phyloP scores from a whole-genome alignment of 92 coral and sea anemone species.

The Heteractis magnifica region DNA sequence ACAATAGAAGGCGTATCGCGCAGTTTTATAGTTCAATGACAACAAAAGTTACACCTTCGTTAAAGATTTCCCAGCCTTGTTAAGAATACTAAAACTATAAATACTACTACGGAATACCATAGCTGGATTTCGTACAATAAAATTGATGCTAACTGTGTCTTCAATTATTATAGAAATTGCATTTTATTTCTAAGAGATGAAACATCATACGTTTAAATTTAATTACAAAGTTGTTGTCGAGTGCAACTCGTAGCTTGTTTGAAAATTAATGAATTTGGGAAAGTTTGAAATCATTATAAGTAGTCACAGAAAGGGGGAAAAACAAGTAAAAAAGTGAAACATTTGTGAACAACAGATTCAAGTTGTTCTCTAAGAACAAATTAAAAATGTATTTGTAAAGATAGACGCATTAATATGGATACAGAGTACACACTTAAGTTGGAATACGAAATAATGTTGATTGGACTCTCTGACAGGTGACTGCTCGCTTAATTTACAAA shows the following conservation, averaged over 20 bases:
- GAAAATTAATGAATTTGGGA: too few species aligned
- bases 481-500: slow-evolving; percentile 61
- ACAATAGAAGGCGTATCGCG: neutral
- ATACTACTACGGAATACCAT: too few species aligned
- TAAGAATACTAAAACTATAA: too few species aligned
- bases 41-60: neutral
- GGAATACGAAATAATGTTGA: slow-evolving; percentile 57
- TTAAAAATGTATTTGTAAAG: neutral
- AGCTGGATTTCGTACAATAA: too few species aligned
- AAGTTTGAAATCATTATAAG: too few species aligned
- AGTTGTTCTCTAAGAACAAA: slow-evolving; percentile 8
- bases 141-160: too few species aligned
- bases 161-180: too few species aligned
- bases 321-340: neutral
- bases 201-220: too few species aligned
- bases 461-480: slow-evolving; percentile 63
- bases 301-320: neutral
- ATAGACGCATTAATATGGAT: neutral
- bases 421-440: neutral
- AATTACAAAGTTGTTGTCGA: too few species aligned
- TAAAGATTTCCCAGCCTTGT: too few species aligned
- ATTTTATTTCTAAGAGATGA: too few species aligned
- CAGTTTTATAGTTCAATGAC: neutral
- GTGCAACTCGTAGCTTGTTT: too few species aligned
- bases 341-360: neutral